phyloP scores from a whole-genome alignment of 2,113 vertebrate species.

The Phalacrocorax pelagicus region DNA sequence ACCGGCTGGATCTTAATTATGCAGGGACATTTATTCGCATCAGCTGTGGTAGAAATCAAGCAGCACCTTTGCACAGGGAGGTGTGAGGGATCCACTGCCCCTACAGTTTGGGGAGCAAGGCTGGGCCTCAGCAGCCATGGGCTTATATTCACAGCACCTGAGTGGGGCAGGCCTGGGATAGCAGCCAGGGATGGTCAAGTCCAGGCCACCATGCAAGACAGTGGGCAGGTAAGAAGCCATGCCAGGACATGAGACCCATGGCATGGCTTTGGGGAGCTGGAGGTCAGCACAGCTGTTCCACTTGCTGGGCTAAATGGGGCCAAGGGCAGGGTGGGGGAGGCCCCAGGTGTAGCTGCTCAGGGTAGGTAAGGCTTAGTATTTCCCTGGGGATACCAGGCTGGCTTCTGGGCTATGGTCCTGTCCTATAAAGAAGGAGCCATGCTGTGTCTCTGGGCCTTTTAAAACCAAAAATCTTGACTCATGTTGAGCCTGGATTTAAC shows the following conservation, averaged over 20 bases:
- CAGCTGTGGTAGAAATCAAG: not conserved
- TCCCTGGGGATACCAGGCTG: rapidly evolving
- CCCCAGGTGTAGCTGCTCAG: not conserved
- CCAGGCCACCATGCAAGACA: no score
- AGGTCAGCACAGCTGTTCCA: not conserved
- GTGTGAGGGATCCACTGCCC: not conserved
- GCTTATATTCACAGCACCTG: no score
- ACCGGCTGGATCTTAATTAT: not conserved
- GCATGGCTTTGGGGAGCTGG: not conserved
- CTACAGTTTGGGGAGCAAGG: no score
- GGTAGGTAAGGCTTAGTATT: not conserved
- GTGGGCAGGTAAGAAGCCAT: rapidly evolving
- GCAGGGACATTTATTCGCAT: not conserved
- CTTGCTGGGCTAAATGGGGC: not conserved
- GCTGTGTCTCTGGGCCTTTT: not conserved
- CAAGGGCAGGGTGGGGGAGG: not conserved
- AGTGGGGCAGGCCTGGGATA: rapidly evolving
- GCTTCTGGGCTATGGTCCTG: rapidly evolving
- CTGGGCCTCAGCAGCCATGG: not conserved
- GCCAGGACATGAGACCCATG: rapidly evolving
- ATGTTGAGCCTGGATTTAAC: not conserved
- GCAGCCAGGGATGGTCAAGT: rapidly evolving
- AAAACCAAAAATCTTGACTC: rapidly evolving
- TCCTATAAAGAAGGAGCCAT: not conserved
- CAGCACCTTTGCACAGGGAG: no score